These are phyloP conservation scores for Tyto alba DNA, from an alignment of 2,113 vertebrate genomes.

Conservation along the genomic window DNA sequence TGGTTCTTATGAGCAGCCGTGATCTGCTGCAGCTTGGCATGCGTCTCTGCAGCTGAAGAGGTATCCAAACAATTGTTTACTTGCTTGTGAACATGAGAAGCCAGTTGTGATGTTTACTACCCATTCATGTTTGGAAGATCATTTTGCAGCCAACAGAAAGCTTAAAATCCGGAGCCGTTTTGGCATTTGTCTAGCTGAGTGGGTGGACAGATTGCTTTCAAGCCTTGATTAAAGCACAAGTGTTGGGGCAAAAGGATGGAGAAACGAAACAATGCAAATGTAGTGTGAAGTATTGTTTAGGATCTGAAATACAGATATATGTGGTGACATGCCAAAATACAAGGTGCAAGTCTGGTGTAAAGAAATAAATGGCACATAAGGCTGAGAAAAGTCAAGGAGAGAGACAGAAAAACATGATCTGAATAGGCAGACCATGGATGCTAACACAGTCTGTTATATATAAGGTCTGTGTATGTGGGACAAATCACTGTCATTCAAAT, in stretches of 20 bases:
- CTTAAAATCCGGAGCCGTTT: not conserved
- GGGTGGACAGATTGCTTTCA: not conserved
- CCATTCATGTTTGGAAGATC: not conserved
- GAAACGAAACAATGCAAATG: not conserved
- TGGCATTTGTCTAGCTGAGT: not conserved
- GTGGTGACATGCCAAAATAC: accelerated
- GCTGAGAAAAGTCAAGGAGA: not conserved
- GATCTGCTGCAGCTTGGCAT: not conserved
- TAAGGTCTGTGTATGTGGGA: not conserved
- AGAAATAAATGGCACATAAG: not conserved
- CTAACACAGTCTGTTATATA: not conserved
- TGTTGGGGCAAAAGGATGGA: not conserved
- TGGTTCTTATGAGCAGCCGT: accelerated
- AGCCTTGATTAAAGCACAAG: not conserved
- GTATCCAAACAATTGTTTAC: not conserved
- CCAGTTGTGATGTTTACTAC: not conserved
- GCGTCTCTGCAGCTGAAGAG: not conserved
- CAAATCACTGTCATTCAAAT: not conserved
- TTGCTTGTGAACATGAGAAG: not conserved
- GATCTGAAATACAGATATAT: not conserved
- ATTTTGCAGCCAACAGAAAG: not conserved
- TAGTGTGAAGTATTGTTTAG: not conserved
- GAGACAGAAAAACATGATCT: not conserved
- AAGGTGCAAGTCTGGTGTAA: not conserved
- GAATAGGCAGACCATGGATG: not conserved